Evolutionary conservation across 2,797 vertebrate species (phyloP).

Genomic region (Channa striata): DNA sequence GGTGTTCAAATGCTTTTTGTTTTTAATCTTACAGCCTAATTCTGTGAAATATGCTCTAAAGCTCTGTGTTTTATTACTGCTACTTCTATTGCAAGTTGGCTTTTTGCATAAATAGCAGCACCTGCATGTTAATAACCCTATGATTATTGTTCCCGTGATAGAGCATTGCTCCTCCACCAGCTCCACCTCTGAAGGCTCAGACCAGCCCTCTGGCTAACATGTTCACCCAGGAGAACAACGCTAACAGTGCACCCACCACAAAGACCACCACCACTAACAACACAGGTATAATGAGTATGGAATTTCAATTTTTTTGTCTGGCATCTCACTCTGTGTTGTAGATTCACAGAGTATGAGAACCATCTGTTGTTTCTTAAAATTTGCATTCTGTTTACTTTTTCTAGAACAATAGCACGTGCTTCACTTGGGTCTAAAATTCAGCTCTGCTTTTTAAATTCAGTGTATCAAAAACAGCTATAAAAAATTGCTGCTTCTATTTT

Average conservation of each 20-base stretch:
- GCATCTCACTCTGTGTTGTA: background rate
- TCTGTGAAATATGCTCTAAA: too few relatives aligned
- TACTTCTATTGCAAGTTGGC: too few relatives aligned
- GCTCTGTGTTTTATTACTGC: background rate
- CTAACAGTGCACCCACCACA: background rate
- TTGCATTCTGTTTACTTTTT: background rate
- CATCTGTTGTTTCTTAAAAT: background rate
- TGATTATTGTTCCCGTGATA: constrained; percentile 49
- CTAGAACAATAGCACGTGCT: background rate
- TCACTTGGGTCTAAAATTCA: background rate
- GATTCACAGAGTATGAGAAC: background rate
- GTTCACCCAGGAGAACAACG: constrained; percentile 84
- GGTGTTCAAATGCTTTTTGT: too few relatives aligned
- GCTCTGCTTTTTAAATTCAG: background rate
- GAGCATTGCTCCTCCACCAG: constrained; percentile 75
- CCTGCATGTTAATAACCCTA: background rate
- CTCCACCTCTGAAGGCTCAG: constrained; percentile 81
- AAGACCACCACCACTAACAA: constrained; percentile 35
- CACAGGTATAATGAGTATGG: constrained; percentile 53
- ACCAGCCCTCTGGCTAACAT: constrained; percentile 92
- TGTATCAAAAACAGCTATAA: background rate
- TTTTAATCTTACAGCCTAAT: too few relatives aligned
- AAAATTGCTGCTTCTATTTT: background rate
- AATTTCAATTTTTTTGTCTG: background rate
- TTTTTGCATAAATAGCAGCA: background rate